Percentiles rank a stretch among this genome's conserved stretches.
phyloP scores from a whole-genome alignment of 2,113 vertebrate species.

The Calidris pygmaea region DNA sequence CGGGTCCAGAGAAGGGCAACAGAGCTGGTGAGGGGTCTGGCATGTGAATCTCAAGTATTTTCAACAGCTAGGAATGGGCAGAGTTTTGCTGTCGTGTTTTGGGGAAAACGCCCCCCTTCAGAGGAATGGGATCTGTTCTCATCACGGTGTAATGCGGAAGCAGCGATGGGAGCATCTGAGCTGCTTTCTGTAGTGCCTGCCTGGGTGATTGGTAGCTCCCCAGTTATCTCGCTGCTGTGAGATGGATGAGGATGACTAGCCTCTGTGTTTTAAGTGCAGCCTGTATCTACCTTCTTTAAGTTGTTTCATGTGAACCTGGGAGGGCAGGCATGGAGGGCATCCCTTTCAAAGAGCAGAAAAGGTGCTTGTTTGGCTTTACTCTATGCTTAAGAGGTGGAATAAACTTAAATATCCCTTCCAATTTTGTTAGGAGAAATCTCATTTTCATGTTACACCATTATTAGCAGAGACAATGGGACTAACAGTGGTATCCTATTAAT shows the following conservation, averaged over 20 bases:
- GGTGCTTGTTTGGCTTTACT: background rate
- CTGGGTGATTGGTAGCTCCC: background rate
- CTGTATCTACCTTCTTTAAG: background rate
- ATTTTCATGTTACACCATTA: constrained; percentile 35
- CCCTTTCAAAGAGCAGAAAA: background rate
- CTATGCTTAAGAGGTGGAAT: background rate
- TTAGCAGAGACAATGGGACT: constrained; percentile 50
- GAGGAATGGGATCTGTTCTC: background rate
- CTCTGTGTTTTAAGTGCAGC: background rate
- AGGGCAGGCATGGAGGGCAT: background rate
- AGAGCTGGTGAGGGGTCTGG: too few relatives aligned
- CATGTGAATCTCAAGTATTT: background rate
- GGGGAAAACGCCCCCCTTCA: background rate
- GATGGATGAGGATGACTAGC: background rate
- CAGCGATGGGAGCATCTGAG: background rate
- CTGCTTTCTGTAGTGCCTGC: background rate
- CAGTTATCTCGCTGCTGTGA: background rate
- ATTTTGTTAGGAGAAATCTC: constrained; percentile 7
- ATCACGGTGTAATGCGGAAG: fast-evolving
- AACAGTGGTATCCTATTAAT: constrained; percentile 62
- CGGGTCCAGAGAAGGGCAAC: too few relatives aligned
- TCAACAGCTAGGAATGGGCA: background rate
- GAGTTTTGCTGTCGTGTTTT: background rate
- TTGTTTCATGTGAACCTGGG: background rate
- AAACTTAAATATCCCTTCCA: background rate